These are phyloP conservation scores for Coregonus ussuriensis DNA, from an alignment of 2,797 vertebrate genomes.

Conservation along the genomic window DNA sequence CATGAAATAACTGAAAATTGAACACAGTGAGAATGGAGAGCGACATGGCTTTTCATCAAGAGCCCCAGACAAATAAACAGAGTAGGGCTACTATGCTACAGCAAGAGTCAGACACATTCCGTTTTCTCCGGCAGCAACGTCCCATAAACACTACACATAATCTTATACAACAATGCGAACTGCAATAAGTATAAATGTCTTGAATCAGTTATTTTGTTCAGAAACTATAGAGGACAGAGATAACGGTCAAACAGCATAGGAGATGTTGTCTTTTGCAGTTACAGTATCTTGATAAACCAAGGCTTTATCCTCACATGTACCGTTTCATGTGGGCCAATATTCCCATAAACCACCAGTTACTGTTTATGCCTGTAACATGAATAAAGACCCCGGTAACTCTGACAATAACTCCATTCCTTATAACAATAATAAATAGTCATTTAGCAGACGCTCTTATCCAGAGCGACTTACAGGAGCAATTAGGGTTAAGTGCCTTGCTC, in stretches of 20 bases:
- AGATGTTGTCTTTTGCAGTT: background rate
- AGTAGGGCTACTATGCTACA: background rate
- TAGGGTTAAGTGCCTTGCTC: too few species aligned
- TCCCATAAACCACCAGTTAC: background rate
- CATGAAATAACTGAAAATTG: slow-evolving; percentile 63
- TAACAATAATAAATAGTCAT: too few species aligned
- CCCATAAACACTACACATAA: too few species aligned
- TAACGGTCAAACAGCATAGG: background rate
- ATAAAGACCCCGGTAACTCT: background rate
- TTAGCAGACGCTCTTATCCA: too few species aligned
- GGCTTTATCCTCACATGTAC: background rate
- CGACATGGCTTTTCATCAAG: slow-evolving; percentile 59
- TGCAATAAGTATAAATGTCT: too few species aligned
- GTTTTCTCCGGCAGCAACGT: background rate
- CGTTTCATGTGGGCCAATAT: background rate
- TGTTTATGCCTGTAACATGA: background rate
- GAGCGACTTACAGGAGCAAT: too few species aligned
- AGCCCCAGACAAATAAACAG: slow-evolving; percentile 39
- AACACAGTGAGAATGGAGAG: slow-evolving; percentile 54
- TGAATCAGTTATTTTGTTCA: background rate
- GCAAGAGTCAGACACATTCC: background rate
- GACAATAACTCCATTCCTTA: slow-evolving; percentile 14
- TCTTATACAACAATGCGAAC: too few species aligned
- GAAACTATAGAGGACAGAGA: background rate
- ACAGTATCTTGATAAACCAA: background rate